Percentiles rank a stretch among this genome's conserved stretches.
Evolutionary conservation across 2,113 vertebrate genomes (phyloP).

Genomic region (Corydoras maculifer): DNA sequence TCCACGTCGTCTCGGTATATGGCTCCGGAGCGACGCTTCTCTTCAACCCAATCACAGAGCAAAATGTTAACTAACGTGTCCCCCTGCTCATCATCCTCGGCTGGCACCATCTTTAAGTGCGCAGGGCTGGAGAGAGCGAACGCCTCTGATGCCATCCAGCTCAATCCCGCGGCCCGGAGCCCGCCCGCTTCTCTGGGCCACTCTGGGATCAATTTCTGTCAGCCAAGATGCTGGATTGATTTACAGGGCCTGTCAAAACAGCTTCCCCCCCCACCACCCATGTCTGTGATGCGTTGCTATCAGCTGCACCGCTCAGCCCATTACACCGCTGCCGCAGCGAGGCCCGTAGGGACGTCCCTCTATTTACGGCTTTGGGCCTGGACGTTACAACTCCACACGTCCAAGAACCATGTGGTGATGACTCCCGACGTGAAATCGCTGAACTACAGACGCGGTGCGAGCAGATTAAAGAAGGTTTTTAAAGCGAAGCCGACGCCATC

Average conservation of each 20-base stretch:
- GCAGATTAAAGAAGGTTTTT: not conserved
- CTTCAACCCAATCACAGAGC: no score
- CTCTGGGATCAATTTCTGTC: slow-evolving; percentile 70
- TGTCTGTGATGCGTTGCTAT: slow-evolving; percentile 54
- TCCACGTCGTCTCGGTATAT: no score
- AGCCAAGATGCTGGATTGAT: slow-evolving; percentile 63
- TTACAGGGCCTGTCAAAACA: slow-evolving; percentile 70
- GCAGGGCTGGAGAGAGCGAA: slow-evolving; percentile 54
- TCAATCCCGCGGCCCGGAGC: slow-evolving; percentile 62
- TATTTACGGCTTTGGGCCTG: slow-evolving; percentile 18
- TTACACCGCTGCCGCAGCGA: slow-evolving; percentile 40
- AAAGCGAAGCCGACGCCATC: slow-evolving; percentile 48
- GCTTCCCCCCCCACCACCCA: slow-evolving; percentile 47
- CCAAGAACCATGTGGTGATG: not conserved
- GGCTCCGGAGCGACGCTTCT: no score
- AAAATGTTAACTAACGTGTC: no score
- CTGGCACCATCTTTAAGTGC: slow-evolving; percentile 64
- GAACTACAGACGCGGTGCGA: not conserved
- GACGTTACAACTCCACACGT: slow-evolving; percentile 5
- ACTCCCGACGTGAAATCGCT: not conserved
- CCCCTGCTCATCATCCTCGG: slow-evolving; percentile 14
- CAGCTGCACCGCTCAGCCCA: slow-evolving; percentile 54
- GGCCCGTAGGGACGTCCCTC: slow-evolving; percentile 19
- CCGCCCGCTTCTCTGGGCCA: slow-evolving; percentile 52
- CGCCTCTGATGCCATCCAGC: slow-evolving; percentile 65